phyloP scores from a whole-genome alignment of 1,140 invertebrate species.

The Notospermus geniculatus region DNA sequence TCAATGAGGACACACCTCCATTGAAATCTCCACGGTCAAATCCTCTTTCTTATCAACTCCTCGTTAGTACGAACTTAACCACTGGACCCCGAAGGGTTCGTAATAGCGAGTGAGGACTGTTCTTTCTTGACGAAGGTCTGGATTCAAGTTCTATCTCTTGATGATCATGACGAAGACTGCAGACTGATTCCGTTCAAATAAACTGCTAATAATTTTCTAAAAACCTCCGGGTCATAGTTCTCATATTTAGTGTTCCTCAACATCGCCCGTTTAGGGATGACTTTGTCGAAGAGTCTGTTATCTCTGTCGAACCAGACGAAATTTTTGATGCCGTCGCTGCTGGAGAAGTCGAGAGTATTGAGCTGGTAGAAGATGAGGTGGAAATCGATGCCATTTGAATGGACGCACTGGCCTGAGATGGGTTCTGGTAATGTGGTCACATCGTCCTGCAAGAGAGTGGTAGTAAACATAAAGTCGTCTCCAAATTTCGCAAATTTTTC shows the following conservation, averaged over 20 bases:
- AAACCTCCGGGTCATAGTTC: conserved; percentile 75
- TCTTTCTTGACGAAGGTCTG: too few relatives aligned
- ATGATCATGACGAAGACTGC: too few relatives aligned
- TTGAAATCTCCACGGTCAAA: too few relatives aligned
- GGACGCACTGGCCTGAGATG: conserved; percentile 76
- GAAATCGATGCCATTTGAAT: conserved; percentile 71
- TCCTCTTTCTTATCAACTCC: too few relatives aligned
- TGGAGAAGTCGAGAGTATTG: conserved; percentile 74
- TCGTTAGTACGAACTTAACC: too few relatives aligned
- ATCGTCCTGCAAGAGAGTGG: conserved; percentile 59
- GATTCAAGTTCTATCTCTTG: too few relatives aligned
- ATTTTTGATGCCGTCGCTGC: conserved; percentile 67
- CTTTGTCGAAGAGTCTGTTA: conserved; percentile 66
- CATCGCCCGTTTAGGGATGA: conserved; percentile 38
- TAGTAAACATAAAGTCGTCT: conserved; percentile 14
- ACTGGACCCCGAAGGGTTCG: too few relatives aligned
- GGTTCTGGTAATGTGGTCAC: conserved; percentile 70
- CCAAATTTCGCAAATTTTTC: too few relatives aligned
- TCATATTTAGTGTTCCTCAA: conserved; percentile 62
- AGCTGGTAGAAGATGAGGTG: conserved; percentile 81
- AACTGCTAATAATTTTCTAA: conserved; percentile 73
- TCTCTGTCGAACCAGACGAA: conserved; percentile 71
- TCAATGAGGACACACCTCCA: too few relatives aligned
- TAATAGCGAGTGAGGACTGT: too few relatives aligned
- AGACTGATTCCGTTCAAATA: conserved; percentile 63